Evolutionary conservation across 2,888 invertebrate genomes (phyloP).

Genomic region (Elaeidobius kamerunicus): DNA sequence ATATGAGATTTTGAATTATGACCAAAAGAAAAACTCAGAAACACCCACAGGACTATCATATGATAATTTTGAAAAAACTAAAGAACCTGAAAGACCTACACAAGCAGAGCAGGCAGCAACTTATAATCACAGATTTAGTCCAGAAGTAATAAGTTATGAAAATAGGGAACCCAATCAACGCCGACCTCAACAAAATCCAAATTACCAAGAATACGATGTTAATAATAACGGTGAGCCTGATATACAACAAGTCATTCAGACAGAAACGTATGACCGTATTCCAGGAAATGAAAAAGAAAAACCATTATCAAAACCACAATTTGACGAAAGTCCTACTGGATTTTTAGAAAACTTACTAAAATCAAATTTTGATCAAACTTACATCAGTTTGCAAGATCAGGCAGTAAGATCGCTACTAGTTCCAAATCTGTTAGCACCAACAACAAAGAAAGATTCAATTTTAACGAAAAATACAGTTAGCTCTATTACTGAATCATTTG

Average conservation of each 20-base stretch:
- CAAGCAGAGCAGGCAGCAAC: not conserved
- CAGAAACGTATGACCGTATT: constrained; percentile 7
- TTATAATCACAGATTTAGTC: constrained; percentile 18
- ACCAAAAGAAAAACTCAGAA: constrained; percentile 19
- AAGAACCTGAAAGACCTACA: constrained; percentile 30
- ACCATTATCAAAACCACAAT: too few species aligned
- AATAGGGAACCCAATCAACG: constrained; percentile 21
- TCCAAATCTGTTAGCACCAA: constrained; percentile 44
- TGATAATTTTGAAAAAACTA: constrained; percentile 29
- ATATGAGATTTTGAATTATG: constrained; percentile 12
- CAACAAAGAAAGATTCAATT: constrained; percentile 32
- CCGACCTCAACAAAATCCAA: constrained; percentile 3
- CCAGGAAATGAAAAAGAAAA: too few species aligned
- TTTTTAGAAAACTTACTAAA: constrained; percentile 21
- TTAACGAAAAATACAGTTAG: constrained; percentile 1
- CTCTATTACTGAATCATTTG: constrained; percentile 11
- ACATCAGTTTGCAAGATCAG: constrained; percentile 51
- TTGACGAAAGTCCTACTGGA: not conserved
- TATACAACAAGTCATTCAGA: constrained; percentile 12
- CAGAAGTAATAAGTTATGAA: constrained; percentile 18
- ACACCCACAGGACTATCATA: constrained; percentile 24
- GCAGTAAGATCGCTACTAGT: constrained; percentile 45
- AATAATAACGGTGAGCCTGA: constrained; percentile 9
- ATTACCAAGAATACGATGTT: constrained; percentile 9
- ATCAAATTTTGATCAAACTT: constrained; percentile 27